Conservation (phyloP, 2,797 vertebrate species). For the Oreochromis grahami region DNA sequence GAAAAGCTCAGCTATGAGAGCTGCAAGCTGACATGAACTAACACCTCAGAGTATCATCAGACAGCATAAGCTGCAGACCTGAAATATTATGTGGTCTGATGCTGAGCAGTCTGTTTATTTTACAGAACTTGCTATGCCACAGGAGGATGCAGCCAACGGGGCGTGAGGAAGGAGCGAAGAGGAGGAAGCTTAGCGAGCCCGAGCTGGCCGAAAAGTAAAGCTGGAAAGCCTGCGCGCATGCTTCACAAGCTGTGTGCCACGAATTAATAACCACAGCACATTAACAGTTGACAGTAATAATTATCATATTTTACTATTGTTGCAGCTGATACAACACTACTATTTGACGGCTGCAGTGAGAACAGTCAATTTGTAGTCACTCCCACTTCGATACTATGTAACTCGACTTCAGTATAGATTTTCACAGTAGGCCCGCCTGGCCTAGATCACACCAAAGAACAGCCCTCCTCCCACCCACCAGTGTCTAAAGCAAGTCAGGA, state of each 20-base stretch:
- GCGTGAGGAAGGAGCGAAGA: constrained; percentile 13
- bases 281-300: not conserved
- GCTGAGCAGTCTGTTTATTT: constrained; percentile 37
- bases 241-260: not conserved
- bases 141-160: constrained; percentile 25
- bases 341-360: not conserved
- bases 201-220: constrained; percentile 19
- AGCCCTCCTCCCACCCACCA: constrained; percentile 5
- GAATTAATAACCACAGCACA: not conserved
- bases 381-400: not conserved
- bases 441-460: constrained; percentile 19
- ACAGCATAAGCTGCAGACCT: constrained; percentile 2
- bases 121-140: constrained; percentile 21
- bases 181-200: constrained; percentile 3
- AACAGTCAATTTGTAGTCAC: constrained; percentile 20
- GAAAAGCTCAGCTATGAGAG: not conserved
- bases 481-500: constrained; percentile 34
- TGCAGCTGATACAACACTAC: not conserved
- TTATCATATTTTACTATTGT: not conserved
- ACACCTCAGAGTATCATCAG: constrained; percentile 1
- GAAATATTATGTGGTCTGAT: constrained; percentile 24
- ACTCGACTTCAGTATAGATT: constrained; percentile 12
- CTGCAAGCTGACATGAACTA: not conserved
- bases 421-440: constrained; percentile 21
- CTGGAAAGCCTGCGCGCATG: not conserved